Conservation (phyloP, 1,140 invertebrate species). For the Alviniconcha marisindica region DNA sequence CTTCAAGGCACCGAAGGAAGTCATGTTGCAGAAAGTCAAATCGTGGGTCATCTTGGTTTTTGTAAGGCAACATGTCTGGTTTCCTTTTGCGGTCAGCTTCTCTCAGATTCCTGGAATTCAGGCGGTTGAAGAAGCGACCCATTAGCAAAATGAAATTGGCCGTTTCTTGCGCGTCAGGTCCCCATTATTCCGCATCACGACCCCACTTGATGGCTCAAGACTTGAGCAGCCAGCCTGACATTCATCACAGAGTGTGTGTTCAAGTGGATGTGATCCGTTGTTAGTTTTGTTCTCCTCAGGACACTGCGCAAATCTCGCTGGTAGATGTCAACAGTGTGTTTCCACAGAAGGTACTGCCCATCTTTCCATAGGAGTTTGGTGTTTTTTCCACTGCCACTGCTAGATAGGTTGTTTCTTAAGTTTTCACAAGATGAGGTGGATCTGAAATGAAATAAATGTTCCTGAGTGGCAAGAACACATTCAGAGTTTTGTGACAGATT, state of each 20-base stretch:
- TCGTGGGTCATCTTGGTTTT: not conserved
- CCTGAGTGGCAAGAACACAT: not conserved
- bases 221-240: not conserved
- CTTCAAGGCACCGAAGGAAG: too few relatives aligned
- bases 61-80: not conserved
- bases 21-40: too few relatives aligned
- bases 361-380: not conserved
- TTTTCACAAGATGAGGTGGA: not conserved
- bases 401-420: not conserved
- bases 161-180: not conserved
- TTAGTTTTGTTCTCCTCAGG: not conserved
- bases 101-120: not conserved
- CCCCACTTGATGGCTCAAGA: not conserved
- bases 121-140: slow-evolving; percentile 11
- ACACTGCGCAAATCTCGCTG: not conserved
- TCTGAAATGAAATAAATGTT: slow-evolving; percentile 1
- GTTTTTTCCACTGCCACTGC: not conserved
- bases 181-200: not conserved
- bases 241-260: not conserved
- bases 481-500: not conserved
- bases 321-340: not conserved
- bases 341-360: not conserved
- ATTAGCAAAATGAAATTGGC: slow-evolving; percentile 11
- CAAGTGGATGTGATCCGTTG: not conserved
- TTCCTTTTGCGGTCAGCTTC: slow-evolving; percentile 15